A percentile compares a stretch with the other conserved stretches of the same genome.
Conservation (phyloP, 1,140 invertebrate genomes). For the Dendrolimus punctatus region DNA sequence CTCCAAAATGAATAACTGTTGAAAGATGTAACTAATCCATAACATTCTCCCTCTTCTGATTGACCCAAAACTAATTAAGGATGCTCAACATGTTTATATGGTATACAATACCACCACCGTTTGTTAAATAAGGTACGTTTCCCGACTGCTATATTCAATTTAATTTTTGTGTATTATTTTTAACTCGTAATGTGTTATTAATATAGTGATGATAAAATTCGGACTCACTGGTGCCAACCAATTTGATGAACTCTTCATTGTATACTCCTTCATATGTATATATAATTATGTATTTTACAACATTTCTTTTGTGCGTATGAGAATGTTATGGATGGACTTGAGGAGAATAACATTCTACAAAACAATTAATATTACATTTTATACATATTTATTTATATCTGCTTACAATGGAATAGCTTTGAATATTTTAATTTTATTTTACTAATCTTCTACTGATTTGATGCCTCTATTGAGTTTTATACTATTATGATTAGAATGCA, state of each 20-base stretch:
- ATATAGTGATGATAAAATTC: not conserved
- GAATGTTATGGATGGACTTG: constrained; percentile 65
- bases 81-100: constrained; percentile 67
- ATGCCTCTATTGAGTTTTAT: constrained; percentile 39
- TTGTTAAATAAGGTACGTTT: constrained; percentile 65
- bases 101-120: constrained; percentile 65
- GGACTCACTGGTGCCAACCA: constrained; percentile 52
- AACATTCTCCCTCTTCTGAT: constrained; percentile 71
- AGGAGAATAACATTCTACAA: constrained; percentile 33
- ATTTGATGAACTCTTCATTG: not conserved
- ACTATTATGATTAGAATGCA: constrained; percentile 51
- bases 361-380: no score
- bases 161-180: constrained; percentile 59
- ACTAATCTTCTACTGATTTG: constrained; percentile 32
- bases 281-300: not conserved
- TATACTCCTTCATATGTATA: no score
- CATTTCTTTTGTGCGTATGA: constrained; percentile 18
- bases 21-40: constrained; percentile 67
- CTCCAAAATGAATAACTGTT: constrained; percentile 36
- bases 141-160: constrained; percentile 56
- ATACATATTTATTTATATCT: constrained; percentile 42
- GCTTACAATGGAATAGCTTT: constrained; percentile 60
- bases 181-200: constrained; percentile 49
- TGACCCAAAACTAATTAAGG: constrained; percentile 70
- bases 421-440: constrained; percentile 21